Base-by-base conservation (phyloP, 2,113 vertebrate species). In the Pelmatolapia mariae region DNA sequence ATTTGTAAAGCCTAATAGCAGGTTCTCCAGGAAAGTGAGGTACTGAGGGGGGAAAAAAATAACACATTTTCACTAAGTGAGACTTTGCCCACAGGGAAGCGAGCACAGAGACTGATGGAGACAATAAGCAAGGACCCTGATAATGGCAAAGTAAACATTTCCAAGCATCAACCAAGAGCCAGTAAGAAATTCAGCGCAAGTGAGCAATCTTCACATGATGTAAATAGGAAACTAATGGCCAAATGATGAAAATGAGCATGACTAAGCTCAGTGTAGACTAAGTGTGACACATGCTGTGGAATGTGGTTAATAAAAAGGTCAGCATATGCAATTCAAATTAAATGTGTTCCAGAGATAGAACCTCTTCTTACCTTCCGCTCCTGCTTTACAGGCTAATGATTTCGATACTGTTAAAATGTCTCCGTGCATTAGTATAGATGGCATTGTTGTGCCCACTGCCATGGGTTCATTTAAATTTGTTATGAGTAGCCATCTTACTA, bases 111-210 rank as follows among this genome's bases (percentile, higher is more conserved):
- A 94, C 53, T 88, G 86, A 95, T 93, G 87, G 33, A 16, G 19
- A 47, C 88, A 92, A 95, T 92, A 92, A 91, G 63, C 84, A 61
- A 47, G 59, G 54, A 19, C 13, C 40, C n/a, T 80, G 68, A 24
- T 83, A 82, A 82, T 84, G 53, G 82, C 29, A 63, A 81, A 61
- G 63, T 71, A 90, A 91, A 89, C 73, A 86, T 85, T 88, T 84
- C 76, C 81, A 5, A 40, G 82, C 50, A 56, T 81, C 29, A 43
- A 76, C 85, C 80, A 84, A 22, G 18, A 43, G 45, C 53, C 53
- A 33, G 13, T 29, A 16, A 73, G 57, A 82, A 57, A 43, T 91
- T 92, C 71, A 52, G 82, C 50, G 86, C 88, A 80, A 47, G n/a
- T 83, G 19, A 54, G 19, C 38, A 29, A 53, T 82, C n/a, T 73